phyloP scores from a whole-genome alignment of 2,888 invertebrate species.

The Himalopsyche kuldschensis region DNA sequence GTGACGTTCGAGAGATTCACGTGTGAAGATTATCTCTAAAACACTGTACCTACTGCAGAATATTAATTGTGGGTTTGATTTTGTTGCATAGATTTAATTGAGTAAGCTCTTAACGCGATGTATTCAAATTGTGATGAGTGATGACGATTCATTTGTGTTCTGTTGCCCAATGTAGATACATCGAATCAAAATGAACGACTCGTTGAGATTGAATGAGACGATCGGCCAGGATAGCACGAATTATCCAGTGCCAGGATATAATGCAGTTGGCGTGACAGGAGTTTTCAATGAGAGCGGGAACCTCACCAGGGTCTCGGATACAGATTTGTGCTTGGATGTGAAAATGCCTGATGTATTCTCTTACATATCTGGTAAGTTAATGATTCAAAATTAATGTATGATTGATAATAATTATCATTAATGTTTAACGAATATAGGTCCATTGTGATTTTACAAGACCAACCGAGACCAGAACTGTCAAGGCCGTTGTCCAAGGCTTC shows the following conservation, averaged over 20 bases:
- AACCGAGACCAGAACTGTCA: no score
- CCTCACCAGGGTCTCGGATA: neutral
- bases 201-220: neutral
- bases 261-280: neutral
- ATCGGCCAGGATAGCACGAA: neutral
- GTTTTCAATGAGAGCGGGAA: neutral
- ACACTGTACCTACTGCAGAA: no score
- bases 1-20: no score
- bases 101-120: no score
- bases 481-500: no score
- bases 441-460: no score
- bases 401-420: no score
- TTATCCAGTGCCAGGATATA: neutral
- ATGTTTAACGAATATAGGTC: no score
- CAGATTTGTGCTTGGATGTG: neutral
- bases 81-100: no score
- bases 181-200: neutral
- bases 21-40: no score
- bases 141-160: neutral
- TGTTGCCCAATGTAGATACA: neutral
- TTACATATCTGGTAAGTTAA: neutral
- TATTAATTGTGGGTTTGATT: no score
- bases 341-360: neutral
- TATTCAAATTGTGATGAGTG: no score
- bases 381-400: neutral